Percentiles rank a stretch among this genome's conserved stretches.
Evolutionary conservation across 2,888 invertebrate genomes (phyloP).

Genomic region (Drosophila mettleri): DNA sequence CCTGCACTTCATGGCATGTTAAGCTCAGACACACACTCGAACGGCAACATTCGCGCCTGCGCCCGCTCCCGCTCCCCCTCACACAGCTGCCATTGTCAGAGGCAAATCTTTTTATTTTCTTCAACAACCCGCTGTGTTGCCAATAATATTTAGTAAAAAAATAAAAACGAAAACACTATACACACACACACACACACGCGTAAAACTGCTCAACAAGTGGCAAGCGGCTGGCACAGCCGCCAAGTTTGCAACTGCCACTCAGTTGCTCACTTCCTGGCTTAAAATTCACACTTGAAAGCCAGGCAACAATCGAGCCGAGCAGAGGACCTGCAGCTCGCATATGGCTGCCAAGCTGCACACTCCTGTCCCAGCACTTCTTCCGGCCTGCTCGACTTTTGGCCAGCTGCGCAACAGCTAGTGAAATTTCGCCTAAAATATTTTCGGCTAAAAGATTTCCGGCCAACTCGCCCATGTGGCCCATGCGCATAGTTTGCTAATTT

Average conservation of each 20-base stretch:
- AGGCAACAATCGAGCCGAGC: slow-evolving; percentile 17
- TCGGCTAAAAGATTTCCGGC: slow-evolving; percentile 73
- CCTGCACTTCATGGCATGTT: slow-evolving; percentile 56
- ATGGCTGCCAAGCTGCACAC: slow-evolving; percentile 64
- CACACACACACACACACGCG: slow-evolving; percentile 29
- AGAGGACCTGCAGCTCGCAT: slow-evolving; percentile 41
- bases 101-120: slow-evolving; percentile 25
- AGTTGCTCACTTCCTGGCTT: slow-evolving; percentile 53
- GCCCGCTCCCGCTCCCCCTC: background rate
- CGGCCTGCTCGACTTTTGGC: slow-evolving; percentile 26
- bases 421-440: slow-evolving; percentile 73
- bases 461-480: slow-evolving; percentile 26
- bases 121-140: slow-evolving; percentile 40
- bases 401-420: slow-evolving; percentile 63
- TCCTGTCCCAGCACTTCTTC: slow-evolving; percentile 25
- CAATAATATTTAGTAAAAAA: slow-evolving; percentile 73
- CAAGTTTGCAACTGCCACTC: slow-evolving; percentile 45
- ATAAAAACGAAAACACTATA: slow-evolving; percentile 34
- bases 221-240: slow-evolving; percentile 26
- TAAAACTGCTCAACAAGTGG: slow-evolving; percentile 43
- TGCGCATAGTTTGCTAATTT: slow-evolving; percentile 70
- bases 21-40: slow-evolving; percentile 76
- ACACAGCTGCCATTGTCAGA: slow-evolving; percentile 62
- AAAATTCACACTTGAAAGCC: slow-evolving; percentile 55
- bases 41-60: slow-evolving; percentile 53